These are phyloP conservation scores for Parauchenoglanis ngamensis DNA, from an alignment of 2,797 vertebrate species.

Conservation along the genomic window DNA sequence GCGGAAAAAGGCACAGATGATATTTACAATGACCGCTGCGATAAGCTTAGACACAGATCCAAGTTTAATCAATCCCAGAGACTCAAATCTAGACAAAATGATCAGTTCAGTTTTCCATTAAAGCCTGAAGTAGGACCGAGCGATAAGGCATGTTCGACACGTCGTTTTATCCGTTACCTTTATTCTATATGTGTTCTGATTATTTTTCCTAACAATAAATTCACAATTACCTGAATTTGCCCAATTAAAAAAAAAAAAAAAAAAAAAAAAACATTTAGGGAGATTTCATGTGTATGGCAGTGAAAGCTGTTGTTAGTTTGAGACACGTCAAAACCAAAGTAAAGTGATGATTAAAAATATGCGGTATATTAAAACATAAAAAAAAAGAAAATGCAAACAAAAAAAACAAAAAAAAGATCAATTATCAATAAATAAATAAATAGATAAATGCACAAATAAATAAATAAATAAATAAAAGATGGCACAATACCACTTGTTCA, in stretches of 20 bases:
- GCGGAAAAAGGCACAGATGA: conserved; percentile 44
- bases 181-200: not conserved
- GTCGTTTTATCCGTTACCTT: not conserved
- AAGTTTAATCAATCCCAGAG: not conserved
- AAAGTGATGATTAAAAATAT: not conserved
- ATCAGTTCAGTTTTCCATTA: not conserved
- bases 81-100: not conserved
- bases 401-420: no score
- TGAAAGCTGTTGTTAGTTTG: conserved; percentile 33
- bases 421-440: not conserved
- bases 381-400: not conserved
- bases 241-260: not conserved
- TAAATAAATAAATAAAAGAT: not conserved
- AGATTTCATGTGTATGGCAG: conserved; percentile 30
- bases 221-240: conserved; percentile 3
- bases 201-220: not conserved
- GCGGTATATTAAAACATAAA: not conserved
- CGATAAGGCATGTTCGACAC: not conserved
- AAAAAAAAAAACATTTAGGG: no score
- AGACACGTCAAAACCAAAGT: not conserved
- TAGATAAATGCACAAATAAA: not conserved
- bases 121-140: not conserved
- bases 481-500: not conserved
- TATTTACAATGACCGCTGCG: conserved; percentile 49
- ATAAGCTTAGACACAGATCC: not conserved